These are phyloP conservation scores for Urocolius indicus DNA, from an alignment of 2,113 vertebrate genomes.

Conservation along the genomic window DNA sequence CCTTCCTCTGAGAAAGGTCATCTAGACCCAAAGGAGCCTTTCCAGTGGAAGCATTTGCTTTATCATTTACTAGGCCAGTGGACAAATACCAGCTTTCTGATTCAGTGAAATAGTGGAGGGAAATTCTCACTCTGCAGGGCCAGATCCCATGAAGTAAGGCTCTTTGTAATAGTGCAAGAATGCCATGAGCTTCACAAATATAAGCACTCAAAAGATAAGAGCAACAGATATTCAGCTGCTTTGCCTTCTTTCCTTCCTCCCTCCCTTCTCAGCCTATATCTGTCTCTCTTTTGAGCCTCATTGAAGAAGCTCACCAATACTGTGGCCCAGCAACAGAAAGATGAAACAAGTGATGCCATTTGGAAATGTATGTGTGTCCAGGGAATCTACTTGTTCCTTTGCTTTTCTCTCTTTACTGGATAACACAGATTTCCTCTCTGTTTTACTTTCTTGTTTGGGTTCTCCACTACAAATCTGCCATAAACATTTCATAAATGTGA, in stretches of 20 bases:
- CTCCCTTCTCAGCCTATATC: not conserved
- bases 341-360: not conserved
- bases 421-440: not conserved
- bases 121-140: not conserved
- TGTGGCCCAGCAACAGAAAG: fast-evolving
- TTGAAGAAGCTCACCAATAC: not conserved
- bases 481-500: not conserved
- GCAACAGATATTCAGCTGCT: not conserved
- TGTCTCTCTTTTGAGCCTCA: not conserved
- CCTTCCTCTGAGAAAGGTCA: not conserved
- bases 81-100: slow-evolving; percentile 2
- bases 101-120: not conserved
- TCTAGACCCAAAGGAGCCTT: not conserved
- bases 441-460: not conserved
- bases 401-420: not conserved
- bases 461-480: not conserved
- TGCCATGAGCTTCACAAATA: not conserved
- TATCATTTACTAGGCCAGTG: not conserved
- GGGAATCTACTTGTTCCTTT: not conserved
- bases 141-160: not conserved
- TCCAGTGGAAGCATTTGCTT: not conserved
- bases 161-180: not conserved
- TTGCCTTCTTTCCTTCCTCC: too few relatives aligned
- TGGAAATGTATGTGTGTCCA: fast-evolving
- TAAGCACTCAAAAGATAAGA: not conserved